These are phyloP conservation scores for Equus przewalskii DNA, from an alignment of 2,113 vertebrate genomes.

Conservation along the genomic window DNA sequence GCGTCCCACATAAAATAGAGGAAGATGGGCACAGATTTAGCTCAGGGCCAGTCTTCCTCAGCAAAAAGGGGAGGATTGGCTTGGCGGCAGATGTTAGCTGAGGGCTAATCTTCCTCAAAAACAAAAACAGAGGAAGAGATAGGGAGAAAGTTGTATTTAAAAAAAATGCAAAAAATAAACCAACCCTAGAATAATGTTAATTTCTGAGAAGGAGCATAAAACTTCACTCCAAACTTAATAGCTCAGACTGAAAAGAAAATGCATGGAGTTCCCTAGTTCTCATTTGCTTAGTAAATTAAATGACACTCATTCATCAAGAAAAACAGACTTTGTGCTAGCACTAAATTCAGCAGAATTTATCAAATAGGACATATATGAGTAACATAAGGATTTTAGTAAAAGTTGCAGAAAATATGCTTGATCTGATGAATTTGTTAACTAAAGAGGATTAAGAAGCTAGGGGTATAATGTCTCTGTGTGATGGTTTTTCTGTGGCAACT, in stretches of 20 bases:
- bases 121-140: neutral
- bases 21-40: too few species aligned
- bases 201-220: neutral
- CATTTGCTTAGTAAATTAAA: constrained; percentile 46
- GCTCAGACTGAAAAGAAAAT: neutral
- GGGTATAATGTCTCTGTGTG: neutral
- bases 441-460: neutral
- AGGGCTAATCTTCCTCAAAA: too few species aligned
- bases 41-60: too few species aligned
- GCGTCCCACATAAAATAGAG: too few species aligned
- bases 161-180: neutral
- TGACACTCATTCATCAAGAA: neutral
- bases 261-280: neutral
- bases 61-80: too few species aligned
- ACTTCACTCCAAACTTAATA: neutral
- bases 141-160: neutral
- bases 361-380: neutral
- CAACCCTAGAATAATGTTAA: neutral
- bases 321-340: neutral
- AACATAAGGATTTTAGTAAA: neutral
- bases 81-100: too few species aligned
- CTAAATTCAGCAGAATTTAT: constrained; percentile 13
- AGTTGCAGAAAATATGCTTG: neutral
- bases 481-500: neutral
- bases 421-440: neutral